phyloP scores from a whole-genome alignment of 2,113 vertebrate genomes.

The Fulica atra region DNA sequence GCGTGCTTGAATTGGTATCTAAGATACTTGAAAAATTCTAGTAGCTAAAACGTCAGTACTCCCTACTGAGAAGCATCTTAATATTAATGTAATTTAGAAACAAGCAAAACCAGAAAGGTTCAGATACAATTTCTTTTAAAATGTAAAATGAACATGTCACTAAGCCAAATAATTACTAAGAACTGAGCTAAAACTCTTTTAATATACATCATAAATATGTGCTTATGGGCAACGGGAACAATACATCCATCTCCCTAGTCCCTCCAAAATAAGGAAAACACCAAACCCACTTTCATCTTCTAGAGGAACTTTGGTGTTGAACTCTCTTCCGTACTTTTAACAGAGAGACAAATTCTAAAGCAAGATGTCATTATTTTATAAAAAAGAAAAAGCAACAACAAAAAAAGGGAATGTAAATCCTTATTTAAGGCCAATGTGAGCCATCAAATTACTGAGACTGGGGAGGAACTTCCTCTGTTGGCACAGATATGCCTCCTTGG shows the following conservation, averaged over 20 bases:
- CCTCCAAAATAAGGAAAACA: background rate
- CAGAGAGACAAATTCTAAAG: background rate
- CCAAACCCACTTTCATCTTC: background rate
- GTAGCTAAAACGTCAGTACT: background rate
- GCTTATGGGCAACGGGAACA: background rate
- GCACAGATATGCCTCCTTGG: background rate
- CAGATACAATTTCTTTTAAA: background rate
- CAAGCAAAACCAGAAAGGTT: background rate
- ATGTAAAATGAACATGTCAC: background rate
- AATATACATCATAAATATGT: background rate
- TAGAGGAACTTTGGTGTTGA: background rate
- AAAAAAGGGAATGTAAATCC: background rate
- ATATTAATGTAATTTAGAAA: background rate
- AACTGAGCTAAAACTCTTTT: background rate
- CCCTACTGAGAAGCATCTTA: background rate
- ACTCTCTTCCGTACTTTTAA: background rate
- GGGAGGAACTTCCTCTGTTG: background rate
- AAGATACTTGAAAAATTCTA: background rate
- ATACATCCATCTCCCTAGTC: background rate
- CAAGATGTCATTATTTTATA: accelerated
- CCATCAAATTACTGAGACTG: background rate
- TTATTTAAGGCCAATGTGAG: background rate
- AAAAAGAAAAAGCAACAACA: no score
- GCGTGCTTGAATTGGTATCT: background rate
- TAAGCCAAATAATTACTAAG: background rate